Percentiles rank a stretch among this genome's conserved stretches.
These are phyloP conservation scores for Macrosoma leucophasiata DNA, from an alignment of 2,888 invertebrate species.

Conservation along the genomic window DNA sequence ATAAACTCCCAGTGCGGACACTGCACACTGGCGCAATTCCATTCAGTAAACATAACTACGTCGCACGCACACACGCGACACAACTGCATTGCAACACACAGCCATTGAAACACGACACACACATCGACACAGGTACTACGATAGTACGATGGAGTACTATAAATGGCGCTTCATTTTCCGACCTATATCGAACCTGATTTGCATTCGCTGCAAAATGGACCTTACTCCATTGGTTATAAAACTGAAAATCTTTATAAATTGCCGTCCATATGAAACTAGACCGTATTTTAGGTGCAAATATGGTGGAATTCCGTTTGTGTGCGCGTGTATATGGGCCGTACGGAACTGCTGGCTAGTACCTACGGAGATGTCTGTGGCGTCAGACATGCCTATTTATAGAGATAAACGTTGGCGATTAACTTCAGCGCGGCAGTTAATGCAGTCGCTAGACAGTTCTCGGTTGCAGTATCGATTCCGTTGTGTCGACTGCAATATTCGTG, in stretches of 20 bases:
- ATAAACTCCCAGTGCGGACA: slow-evolving; percentile 42
- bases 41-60: slow-evolving; percentile 54
- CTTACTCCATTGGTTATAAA: slow-evolving; percentile 25
- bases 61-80: slow-evolving; percentile 35
- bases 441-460: slow-evolving; percentile 23
- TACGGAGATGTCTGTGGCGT: slow-evolving; percentile 57
- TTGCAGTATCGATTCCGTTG: slow-evolving; percentile 23
- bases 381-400: slow-evolving; percentile 68
- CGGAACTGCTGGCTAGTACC: slow-evolving; percentile 25
- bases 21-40: slow-evolving; percentile 45
- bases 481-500: slow-evolving; percentile 5
- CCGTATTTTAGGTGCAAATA: slow-evolving; percentile 32
- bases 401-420: slow-evolving; percentile 48
- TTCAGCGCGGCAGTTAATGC: slow-evolving; percentile 25
- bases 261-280: slow-evolving; percentile 16
- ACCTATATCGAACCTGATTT: slow-evolving; percentile 45
- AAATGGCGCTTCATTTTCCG: slow-evolving; percentile 65
- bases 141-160: slow-evolving; percentile 68
- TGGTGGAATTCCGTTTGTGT: slow-evolving; percentile 27
- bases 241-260: slow-evolving; percentile 13
- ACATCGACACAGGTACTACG: slow-evolving; percentile 50
- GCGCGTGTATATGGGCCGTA: slow-evolving; percentile 31
- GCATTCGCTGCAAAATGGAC: slow-evolving; percentile 29
- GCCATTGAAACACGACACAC: slow-evolving; percentile 34
- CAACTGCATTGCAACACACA: slow-evolving; percentile 37